Evolutionary conservation across 1,140 invertebrate species (phyloP).

Genomic region (Vanessa atalanta): DNA sequence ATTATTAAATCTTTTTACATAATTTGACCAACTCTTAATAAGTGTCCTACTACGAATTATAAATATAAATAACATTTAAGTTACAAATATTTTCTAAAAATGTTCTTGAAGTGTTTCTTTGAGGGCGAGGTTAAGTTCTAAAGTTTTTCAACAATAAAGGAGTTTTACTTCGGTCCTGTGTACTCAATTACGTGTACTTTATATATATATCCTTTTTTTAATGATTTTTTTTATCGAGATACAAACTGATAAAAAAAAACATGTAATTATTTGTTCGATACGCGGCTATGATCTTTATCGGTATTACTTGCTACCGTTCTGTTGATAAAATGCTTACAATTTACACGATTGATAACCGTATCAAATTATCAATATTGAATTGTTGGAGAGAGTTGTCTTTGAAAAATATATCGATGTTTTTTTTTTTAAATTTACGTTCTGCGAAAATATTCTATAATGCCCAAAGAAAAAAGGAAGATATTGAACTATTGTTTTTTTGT

Average conservation of each 20-base stretch:
- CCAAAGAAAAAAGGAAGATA: no score
- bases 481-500: no score
- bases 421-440: neutral
- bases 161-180: no score
- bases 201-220: neutral
- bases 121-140: no score
- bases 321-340: constrained; percentile 17
- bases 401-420: constrained; percentile 1
- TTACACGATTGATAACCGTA: constrained; percentile 23
- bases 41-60: no score
- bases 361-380: constrained; percentile 14
- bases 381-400: neutral
- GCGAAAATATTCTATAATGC: neutral
- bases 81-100: no score
- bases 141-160: no score
- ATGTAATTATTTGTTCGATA: constrained; percentile 18
- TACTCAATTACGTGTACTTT: neutral
- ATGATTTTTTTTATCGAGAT: neutral
- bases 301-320: constrained; percentile 20
- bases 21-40: no score
- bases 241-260: neutral
- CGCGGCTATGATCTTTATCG: constrained; percentile 11
- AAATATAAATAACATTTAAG: no score
- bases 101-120: no score
- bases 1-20: no score